Conservation (phyloP, 2,113 vertebrate species). For the Albula glossodonta region DNA sequence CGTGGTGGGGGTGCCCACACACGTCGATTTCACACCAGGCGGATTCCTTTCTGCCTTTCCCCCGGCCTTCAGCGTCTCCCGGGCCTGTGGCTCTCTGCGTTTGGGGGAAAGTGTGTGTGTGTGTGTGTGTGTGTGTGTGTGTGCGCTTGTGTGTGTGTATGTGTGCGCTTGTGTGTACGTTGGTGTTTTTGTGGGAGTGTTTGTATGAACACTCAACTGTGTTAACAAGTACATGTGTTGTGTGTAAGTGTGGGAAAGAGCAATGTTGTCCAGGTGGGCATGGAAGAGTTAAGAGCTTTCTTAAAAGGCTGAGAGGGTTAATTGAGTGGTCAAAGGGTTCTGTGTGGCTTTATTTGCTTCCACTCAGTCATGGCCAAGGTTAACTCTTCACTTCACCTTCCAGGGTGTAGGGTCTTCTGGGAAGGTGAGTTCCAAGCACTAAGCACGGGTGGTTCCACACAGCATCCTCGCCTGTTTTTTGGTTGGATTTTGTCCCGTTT, state of each 20-base stretch:
- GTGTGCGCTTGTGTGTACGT: no score
- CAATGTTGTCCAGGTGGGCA: no score
- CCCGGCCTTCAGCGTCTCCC: neutral
- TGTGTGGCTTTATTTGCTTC: neutral
- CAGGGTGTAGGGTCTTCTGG: constrained; percentile 66
- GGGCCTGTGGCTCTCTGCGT: neutral
- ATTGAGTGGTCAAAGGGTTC: neutral
- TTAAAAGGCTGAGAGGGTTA: no score
- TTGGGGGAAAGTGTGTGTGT: neutral
- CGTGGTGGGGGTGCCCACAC: neutral
- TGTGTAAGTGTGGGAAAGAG: no score
- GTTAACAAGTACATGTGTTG: no score
- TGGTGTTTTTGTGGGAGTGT: neutral
- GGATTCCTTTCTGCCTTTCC: neutral
- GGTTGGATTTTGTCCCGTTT: neutral
- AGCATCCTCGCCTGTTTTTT: constrained; percentile 40
- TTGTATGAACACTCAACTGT: no score
- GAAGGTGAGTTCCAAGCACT: constrained; percentile 60
- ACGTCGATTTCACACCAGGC: neutral
- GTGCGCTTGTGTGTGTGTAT: no score
- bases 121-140: neutral
- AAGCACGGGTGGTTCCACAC: constrained; percentile 4
- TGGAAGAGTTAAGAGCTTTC: no score
- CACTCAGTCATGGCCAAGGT: constrained; percentile 30
- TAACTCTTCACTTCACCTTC: constrained; percentile 56